Conservation (phyloP, 2,888 invertebrate species). For the Cryptus viduatorius region DNA sequence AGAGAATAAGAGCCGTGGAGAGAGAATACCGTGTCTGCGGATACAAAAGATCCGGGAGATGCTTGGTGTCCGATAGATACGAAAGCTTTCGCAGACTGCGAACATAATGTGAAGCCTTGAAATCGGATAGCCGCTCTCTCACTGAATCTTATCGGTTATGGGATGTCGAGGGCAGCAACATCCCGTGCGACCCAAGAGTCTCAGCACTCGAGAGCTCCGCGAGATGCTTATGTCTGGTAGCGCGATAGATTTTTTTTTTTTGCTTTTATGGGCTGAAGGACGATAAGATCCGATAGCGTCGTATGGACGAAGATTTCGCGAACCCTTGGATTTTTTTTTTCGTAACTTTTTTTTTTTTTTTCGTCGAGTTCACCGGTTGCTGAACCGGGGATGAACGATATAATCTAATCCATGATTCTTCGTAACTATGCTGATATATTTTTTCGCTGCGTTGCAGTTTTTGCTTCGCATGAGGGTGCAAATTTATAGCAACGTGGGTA, state of each 20-base stretch:
- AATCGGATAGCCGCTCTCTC: slow-evolving; percentile 4
- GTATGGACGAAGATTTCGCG: not conserved
- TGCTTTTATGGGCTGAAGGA: not conserved
- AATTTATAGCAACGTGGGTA: not conserved
- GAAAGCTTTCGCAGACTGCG: slow-evolving; percentile 5
- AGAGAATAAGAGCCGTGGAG: not conserved
- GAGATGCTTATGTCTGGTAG: not conserved
- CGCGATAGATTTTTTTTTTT: not conserved
- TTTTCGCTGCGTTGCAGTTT: not conserved
- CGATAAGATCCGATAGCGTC: not conserved
- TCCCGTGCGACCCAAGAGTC: not conserved
- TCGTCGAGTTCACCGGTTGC: too few species aligned
- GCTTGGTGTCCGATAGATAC: not conserved
- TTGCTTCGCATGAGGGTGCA: not conserved
- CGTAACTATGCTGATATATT: not conserved
- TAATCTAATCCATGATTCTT: not conserved
- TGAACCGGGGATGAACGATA: too few species aligned
- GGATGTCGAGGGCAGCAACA: not conserved
- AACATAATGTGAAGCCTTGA: slow-evolving; percentile 9
- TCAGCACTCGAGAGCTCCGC: not conserved
- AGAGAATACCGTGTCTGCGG: slow-evolving; percentile 3
- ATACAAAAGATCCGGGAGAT: not conserved
- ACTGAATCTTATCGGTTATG: slow-evolving; percentile 5
- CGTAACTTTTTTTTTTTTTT: not conserved
- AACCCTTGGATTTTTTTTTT: not conserved